Percentiles rank a stretch among this genome's conserved stretches.
These are phyloP conservation scores for Orycteropus afer DNA, from an alignment of 2,113 vertebrate genomes.

Conservation along the genomic window DNA sequence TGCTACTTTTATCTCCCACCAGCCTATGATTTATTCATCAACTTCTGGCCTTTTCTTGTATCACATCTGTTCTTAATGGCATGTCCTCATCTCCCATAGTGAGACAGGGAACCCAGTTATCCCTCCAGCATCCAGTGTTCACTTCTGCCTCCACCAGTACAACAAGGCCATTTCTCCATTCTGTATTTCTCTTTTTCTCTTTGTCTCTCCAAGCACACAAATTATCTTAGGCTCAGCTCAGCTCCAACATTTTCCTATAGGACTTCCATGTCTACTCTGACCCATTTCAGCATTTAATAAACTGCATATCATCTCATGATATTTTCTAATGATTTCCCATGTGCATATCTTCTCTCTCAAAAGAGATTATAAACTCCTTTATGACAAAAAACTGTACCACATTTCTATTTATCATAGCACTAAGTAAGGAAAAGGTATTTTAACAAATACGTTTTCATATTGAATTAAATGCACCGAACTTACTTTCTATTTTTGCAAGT, in stretches of 20 bases:
- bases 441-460: conserved; percentile 41
- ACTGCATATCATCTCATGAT: too few relatives aligned
- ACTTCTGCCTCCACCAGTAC: neutral
- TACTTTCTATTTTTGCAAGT: conserved; percentile 57
- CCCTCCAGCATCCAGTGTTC: neutral
- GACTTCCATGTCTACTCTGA: neutral
- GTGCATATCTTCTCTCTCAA: neutral
- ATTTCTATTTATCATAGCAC: neutral
- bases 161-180: neutral
- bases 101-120: neutral
- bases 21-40: neutral
- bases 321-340: neutral
- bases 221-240: neutral
- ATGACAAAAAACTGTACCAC: neutral
- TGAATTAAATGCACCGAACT: conserved; percentile 60
- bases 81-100: neutral
- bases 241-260: neutral
- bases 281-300: conserved; percentile 1
- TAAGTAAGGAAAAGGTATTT: neutral
- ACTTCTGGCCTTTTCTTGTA: neutral
- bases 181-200: neutral
- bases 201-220: neutral
- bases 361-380: neutral
- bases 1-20: neutral
- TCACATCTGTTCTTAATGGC: neutral